Conservation (phyloP, 30 jellyfish, hydroid and myxozoan genomes). For the Catostylus mosaicus region DNA sequence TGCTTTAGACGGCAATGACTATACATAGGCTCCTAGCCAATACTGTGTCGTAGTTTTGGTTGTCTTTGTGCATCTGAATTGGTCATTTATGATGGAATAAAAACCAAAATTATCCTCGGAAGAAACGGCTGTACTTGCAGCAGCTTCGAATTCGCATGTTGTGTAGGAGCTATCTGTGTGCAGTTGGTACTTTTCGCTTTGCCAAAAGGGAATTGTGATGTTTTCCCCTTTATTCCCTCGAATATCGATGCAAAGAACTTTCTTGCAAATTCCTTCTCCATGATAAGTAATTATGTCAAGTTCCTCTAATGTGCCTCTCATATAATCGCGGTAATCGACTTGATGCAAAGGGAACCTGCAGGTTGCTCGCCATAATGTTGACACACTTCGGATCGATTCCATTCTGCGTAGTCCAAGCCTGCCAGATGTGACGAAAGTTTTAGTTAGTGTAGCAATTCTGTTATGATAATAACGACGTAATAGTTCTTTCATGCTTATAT, state of each 20-base stretch:
- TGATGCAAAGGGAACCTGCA: not conserved
- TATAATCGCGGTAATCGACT: not conserved
- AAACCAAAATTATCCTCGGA: not conserved
- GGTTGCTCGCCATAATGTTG: conserved; percentile 41
- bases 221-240: not conserved
- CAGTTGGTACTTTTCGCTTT: not conserved
- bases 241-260: not conserved
- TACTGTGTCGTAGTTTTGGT: not conserved
- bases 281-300: conserved; percentile 2
- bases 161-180: not conserved
- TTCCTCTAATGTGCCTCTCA: conserved; percentile 4
- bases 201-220: conserved; percentile 2
- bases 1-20: no score
- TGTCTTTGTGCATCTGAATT: not conserved
- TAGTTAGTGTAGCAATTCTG: no score
- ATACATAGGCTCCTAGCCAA: conserved; percentile 1
- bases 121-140: not conserved
- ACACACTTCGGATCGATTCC: not conserved
- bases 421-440: no score
- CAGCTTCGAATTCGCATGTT: not conserved
- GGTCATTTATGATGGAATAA: not conserved
- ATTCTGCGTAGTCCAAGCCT: not conserved
- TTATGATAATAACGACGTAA: no score
- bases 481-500: no score
- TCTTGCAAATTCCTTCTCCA: conserved; percentile 3